phyloP scores from a whole-genome alignment of 2,797 vertebrate genomes.

The Rhabdomys pumilio region DNA sequence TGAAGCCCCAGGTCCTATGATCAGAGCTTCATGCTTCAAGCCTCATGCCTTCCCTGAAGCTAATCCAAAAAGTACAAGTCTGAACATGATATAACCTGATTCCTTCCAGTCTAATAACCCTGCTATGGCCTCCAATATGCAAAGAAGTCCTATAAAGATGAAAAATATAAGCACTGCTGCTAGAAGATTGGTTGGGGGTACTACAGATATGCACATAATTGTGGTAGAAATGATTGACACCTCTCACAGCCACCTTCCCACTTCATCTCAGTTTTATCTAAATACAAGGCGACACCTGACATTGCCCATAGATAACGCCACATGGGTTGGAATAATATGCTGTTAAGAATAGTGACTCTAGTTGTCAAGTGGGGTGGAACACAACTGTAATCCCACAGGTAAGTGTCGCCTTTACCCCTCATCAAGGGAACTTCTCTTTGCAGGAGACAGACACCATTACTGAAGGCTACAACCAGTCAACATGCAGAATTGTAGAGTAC shows the following conservation, averaged over 20 bases:
- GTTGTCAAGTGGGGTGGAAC: background rate
- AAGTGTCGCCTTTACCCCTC: background rate
- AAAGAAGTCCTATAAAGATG: constrained; percentile 66
- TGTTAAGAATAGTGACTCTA: background rate
- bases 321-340: background rate
- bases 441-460: background rate
- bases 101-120: constrained; percentile 80
- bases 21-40: background rate
- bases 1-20: background rate
- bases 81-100: constrained; percentile 82
- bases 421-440: background rate
- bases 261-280: background rate
- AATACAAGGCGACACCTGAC: background rate
- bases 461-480: background rate
- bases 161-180: background rate
- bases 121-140: constrained; percentile 66
- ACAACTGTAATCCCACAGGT: background rate
- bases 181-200: background rate
- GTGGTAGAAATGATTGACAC: no score
- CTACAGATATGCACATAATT: background rate
- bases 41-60: constrained; percentile 6
- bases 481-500: background rate
- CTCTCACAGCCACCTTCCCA: background rate
- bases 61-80: constrained; percentile 55
- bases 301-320: background rate